Conservation (phyloP, 2,797 vertebrate species). For the Babyrousa celebensis region DNA sequence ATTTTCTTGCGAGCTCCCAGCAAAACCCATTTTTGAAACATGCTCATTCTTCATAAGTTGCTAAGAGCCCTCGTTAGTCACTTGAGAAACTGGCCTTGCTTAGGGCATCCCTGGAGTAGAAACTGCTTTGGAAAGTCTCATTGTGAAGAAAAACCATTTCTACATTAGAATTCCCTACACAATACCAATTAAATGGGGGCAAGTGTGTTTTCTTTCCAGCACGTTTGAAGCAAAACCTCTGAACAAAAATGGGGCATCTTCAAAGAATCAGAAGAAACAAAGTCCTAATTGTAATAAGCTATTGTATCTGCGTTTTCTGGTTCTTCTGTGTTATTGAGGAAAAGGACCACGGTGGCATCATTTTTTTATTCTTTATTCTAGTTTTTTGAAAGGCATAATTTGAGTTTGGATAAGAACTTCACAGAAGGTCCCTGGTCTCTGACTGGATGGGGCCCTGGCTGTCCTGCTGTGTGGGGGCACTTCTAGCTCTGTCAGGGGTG, state of each 20-base stretch:
- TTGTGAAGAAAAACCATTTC: conserved; percentile 9
- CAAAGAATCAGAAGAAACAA: conserved; percentile 3
- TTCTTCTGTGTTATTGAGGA: background rate
- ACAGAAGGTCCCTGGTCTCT: background rate
- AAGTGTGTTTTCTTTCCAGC: background rate
- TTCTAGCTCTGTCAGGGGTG: background rate
- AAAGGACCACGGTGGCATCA: background rate
- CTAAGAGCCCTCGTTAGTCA: background rate
- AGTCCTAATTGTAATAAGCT: background rate
- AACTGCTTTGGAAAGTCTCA: background rate
- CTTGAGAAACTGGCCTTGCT: background rate
- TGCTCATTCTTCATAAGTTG: background rate
- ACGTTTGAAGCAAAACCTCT: background rate
- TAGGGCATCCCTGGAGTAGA: background rate
- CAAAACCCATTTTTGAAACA: background rate
- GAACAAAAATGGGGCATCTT: background rate
- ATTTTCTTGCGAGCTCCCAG: background rate
- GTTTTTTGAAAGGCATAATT: background rate
- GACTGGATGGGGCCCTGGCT: background rate
- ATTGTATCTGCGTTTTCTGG: background rate
- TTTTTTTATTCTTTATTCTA: background rate
- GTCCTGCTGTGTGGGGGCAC: fast-evolving
- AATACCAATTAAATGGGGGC: background rate
- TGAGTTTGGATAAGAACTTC: background rate
- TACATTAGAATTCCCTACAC: conserved; percentile 49